Conservation (phyloP, 2,113 vertebrate species). For the Pituophis catenifer region DNA sequence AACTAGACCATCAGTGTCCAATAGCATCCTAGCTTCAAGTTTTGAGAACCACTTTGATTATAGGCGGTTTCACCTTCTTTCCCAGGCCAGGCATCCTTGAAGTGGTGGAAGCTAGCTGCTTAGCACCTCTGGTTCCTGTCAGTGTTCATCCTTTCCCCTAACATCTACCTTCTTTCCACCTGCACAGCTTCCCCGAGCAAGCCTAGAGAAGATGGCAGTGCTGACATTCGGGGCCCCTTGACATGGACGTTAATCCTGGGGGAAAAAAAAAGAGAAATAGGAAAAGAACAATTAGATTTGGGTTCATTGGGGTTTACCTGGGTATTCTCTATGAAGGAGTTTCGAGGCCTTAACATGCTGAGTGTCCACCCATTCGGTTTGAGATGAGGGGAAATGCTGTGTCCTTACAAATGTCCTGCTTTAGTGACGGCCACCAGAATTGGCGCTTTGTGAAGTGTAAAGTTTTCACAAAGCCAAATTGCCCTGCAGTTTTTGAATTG, state of each 20-base stretch:
- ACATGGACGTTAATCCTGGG: not conserved
- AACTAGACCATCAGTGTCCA: not conserved
- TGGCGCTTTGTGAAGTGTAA: no score
- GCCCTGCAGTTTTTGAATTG: no score
- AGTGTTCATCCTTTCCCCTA: no score
- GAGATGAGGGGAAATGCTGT: no score
- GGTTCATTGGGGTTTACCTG: not conserved
- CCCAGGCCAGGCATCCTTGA: no score
- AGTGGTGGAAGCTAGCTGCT: not conserved
- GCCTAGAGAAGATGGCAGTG: not conserved
- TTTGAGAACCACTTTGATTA: not conserved
- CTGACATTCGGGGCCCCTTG: not conserved
- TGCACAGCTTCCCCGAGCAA: not conserved
- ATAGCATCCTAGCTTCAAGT: not conserved
- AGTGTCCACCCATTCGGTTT: no score
- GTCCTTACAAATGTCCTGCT: no score
- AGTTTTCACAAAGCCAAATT: no score
- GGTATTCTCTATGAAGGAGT: not conserved
- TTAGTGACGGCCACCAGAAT: no score
- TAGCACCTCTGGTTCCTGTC: not conserved
- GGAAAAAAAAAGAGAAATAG: not conserved
- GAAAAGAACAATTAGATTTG: not conserved
- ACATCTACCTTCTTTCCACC: no score
- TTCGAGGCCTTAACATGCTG: no score
- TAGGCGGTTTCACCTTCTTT: not conserved